Percentiles rank a stretch among this genome's conserved stretches.
phyloP scores from a whole-genome alignment of 2,888 invertebrate species.

The Cartodere bifasciata region DNA sequence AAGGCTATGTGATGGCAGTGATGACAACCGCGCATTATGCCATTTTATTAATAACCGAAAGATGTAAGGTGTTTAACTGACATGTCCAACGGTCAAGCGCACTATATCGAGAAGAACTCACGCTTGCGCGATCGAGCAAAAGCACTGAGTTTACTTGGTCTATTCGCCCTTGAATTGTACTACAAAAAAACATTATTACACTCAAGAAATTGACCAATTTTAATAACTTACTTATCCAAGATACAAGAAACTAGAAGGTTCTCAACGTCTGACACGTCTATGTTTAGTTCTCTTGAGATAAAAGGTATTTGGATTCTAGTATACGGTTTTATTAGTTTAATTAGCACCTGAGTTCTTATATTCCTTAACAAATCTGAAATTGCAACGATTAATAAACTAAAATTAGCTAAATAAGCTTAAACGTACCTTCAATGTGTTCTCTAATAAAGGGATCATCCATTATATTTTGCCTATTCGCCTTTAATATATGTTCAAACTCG shows the following conservation, averaged over 20 bases:
- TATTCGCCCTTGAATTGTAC: constrained; percentile 75
- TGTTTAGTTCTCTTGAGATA: constrained; percentile 89
- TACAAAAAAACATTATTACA: constrained; percentile 28
- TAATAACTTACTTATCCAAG: constrained; percentile 72
- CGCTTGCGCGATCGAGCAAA: constrained; percentile 68
- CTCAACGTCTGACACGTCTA: constrained; percentile 90
- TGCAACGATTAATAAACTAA: too few species aligned
- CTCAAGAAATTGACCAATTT: constrained; percentile 6
- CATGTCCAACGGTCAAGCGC: constrained; percentile 95
- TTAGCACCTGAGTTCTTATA: constrained; percentile 92
- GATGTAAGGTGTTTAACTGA: constrained; percentile 77
- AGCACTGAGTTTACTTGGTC: constrained; percentile 92
- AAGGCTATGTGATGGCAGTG: too few species aligned
- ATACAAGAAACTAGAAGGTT: constrained; percentile 95
- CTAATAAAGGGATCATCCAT: constrained; percentile 99
- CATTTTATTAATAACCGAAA: constrained; percentile 90
- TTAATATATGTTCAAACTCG: constrained; percentile 93
- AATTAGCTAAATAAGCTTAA: too few species aligned
- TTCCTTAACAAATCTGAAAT: constrained; percentile 78
- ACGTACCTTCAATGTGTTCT: constrained; percentile 85
- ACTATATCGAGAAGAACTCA: constrained; percentile 75
- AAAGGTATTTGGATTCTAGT: constrained; percentile 96
- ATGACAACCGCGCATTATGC: constrained; percentile 23
- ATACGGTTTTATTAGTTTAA: constrained; percentile 95
- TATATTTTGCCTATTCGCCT: constrained; percentile 86